Conservation (phyloP, 37 sponge, comb jelly and placozoan genomes). For the Lycopodina hypogea region DNA sequence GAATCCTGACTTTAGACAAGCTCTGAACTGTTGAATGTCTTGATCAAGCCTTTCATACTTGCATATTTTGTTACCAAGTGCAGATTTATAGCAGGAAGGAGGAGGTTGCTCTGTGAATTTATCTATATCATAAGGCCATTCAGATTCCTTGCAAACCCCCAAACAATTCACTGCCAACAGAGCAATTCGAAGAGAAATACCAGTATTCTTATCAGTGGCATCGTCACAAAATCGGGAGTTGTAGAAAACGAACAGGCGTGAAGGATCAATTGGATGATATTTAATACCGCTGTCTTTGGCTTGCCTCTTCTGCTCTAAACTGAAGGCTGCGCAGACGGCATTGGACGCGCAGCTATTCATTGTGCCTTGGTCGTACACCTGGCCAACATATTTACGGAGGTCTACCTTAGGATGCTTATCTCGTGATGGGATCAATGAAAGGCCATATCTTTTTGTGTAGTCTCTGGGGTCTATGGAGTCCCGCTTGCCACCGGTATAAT, state of each 20-base stretch:
- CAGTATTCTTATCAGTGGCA: background rate
- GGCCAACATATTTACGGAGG: background rate
- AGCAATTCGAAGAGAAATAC: constrained; percentile 17
- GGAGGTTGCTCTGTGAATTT: background rate
- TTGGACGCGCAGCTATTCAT: constrained; percentile 14
- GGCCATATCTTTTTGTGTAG: background rate
- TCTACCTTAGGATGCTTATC: background rate
- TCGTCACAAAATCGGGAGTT: constrained; percentile 3
- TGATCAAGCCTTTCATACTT: background rate
- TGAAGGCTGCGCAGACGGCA: constrained; percentile 10
- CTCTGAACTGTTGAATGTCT: too few species aligned
- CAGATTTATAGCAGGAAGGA: background rate
- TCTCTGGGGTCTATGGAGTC: background rate
- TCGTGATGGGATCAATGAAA: background rate
- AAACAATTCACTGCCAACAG: background rate
- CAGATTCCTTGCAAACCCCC: constrained; percentile 9
- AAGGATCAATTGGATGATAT: background rate
- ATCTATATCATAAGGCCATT: background rate
- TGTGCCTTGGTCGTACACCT: constrained; percentile 2
- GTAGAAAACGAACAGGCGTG: constrained; percentile 18
- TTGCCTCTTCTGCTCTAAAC: background rate
- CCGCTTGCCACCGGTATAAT: background rate
- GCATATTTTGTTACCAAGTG: background rate
- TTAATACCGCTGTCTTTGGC: background rate
- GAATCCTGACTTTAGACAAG: too few species aligned